These are phyloP conservation scores for Sarcophaga caerulescens DNA, from an alignment of 2,888 invertebrate species.

Conservation along the genomic window DNA sequence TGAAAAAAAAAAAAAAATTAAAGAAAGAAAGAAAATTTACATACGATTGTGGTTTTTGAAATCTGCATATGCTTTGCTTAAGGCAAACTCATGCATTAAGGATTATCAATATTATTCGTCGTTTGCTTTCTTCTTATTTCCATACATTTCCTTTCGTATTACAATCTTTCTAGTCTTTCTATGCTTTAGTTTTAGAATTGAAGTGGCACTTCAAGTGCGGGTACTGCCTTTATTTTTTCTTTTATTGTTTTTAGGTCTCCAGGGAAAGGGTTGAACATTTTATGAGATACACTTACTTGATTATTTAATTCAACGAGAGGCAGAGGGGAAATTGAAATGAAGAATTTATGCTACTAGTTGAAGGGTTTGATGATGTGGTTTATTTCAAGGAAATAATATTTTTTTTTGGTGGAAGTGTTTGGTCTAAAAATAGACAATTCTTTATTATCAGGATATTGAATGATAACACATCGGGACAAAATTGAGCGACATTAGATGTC, in stretches of 20 bases:
- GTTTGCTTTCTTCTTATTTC: not conserved
- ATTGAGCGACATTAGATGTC: no score
- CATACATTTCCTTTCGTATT: not conserved
- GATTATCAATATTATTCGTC: conserved; percentile 55
- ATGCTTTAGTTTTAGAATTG: no score
- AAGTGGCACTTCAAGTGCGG: no score
- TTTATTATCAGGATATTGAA: no score
- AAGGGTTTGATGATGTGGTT: not conserved
- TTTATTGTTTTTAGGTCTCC: not conserved
- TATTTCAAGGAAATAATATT: no score
- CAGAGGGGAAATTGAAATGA: not conserved
- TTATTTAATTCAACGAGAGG: not conserved
- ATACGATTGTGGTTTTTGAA: conserved; percentile 53
- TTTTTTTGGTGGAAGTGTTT: no score
- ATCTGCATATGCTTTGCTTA: conserved; percentile 59
- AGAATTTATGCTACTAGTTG: not conserved
- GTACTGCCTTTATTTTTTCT: not conserved
- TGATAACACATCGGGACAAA: no score
- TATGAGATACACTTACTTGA: not conserved
- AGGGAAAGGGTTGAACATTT: not conserved
- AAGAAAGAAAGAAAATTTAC: conserved; percentile 46
- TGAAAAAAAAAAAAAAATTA: conserved; percentile 3
- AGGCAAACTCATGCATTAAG: conserved; percentile 62
- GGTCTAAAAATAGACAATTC: no score
- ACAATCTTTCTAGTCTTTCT: not conserved